Evolutionary conservation across 2,797 vertebrate genomes (phyloP), one percentile per base, ranked within the genome.

Genomic region (Petrocephalus schoutedeni): DNA sequence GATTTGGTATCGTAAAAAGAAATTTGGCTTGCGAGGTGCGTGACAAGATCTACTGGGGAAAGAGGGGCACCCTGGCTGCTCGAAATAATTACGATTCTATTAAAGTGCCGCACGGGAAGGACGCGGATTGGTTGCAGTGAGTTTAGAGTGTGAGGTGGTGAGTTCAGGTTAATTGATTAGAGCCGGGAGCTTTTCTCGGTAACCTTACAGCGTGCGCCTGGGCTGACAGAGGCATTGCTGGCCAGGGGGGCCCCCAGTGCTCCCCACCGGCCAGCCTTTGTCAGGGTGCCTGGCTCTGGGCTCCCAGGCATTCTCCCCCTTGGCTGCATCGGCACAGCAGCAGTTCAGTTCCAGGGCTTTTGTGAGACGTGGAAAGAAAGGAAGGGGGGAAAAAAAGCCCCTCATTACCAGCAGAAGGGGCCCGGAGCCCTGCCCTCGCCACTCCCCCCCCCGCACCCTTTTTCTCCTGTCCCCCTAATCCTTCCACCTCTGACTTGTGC

Each of bases 331-430:
- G 16, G 23, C 67, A 23, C 21, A 12, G 86, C 86, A 51, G n/a
- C 45, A 51, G 12, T 77, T 77, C 51, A 28, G 19, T 36, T 54
- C 23, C n/a, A 56, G 82, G 64, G 64, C 67, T 54, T 71, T 77
- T 87, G 41, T 74, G 86, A 54, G 51, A 51, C 64, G 28, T 49
- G 23, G 74, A 87, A 87, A 77, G 71, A 53, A 71, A 71, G 9
- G 2, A 71, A 61, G 36, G 36, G 36, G 36, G 6, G 21, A 51
- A 51, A 32, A 71, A 71, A 57, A 57, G 54, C 54, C 2, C 71
- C 86, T 87, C 64, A 77, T 87, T 87, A 87, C 86, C 82, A 77
- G 51, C 67, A 77, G 45, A 87, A 87, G 64, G 64, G 86, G 61
- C 64, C 49, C 7, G 64, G 41, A 71, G 45, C 45, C 21, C 49